These are phyloP conservation scores for Menura novaehollandiae DNA, from an alignment of 2,113 vertebrate genomes.

Conservation along the genomic window DNA sequence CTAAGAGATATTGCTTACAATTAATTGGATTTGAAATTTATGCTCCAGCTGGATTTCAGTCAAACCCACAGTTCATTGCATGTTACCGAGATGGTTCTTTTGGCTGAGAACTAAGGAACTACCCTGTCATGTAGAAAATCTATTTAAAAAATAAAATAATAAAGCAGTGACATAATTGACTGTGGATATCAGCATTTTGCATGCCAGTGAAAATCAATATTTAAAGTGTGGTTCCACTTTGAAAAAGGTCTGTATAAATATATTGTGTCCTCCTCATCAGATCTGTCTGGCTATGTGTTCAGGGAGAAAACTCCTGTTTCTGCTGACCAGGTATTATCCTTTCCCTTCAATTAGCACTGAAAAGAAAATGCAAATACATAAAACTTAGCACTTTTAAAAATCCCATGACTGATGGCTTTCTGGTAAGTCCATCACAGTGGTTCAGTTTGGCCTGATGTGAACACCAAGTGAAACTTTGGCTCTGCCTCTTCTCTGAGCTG, in stretches of 20 bases:
- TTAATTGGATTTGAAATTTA: constrained; percentile 48
- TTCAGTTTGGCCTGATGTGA: background rate
- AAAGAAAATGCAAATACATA: background rate
- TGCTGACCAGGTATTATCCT: constrained; percentile 33
- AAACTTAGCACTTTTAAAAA: background rate
- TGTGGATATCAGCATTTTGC: constrained; percentile 42
- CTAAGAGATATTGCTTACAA: constrained; percentile 51
- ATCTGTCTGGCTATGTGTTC: background rate
- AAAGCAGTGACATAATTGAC: constrained; percentile 5
- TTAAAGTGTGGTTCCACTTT: constrained; percentile 26
- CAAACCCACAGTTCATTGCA: constrained; percentile 49
- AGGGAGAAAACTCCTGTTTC: background rate
- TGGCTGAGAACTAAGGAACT: constrained; percentile 43
- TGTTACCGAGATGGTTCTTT: constrained; percentile 59
- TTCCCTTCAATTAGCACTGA: background rate
- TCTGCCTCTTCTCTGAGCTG: background rate
- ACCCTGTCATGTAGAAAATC: constrained; percentile 29
- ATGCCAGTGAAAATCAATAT: constrained; percentile 45
- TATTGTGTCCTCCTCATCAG: background rate
- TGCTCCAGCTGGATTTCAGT: constrained; percentile 46
- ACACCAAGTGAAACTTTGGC: background rate
- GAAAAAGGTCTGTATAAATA: constrained; percentile 19
- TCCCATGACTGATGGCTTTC: background rate
- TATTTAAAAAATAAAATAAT: constrained; percentile 62
- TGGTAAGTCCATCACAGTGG: background rate